Conservation (phyloP, 2,113 vertebrate genomes). For the Ochotona princeps region DNA sequence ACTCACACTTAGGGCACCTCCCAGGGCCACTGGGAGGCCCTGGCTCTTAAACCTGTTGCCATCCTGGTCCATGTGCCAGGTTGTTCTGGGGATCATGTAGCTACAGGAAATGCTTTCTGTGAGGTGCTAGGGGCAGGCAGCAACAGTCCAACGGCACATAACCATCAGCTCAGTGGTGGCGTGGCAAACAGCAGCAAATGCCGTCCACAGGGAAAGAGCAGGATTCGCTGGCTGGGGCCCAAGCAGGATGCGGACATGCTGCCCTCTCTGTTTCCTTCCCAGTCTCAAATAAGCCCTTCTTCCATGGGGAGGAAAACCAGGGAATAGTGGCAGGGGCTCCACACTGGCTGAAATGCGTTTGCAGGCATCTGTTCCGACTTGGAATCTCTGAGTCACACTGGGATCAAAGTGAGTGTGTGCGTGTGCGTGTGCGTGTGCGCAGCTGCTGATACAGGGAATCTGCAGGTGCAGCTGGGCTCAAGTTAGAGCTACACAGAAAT, state of each 20-base stretch:
- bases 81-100: conserved; percentile 7
- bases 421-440: too few species aligned
- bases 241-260: neutral
- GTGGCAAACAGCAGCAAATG: neutral
- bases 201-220: neutral
- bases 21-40: neutral
- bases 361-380: neutral
- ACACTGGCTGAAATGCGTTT: neutral
- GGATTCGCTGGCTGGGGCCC: neutral
- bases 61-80: neutral
- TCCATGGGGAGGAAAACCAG: neutral
- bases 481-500: conserved; percentile 49
- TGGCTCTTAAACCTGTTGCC: neutral
- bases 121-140: neutral
- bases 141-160: too few species aligned
- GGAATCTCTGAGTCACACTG: neutral
- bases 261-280: neutral
- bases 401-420: conserved; percentile 26
- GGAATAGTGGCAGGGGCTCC: neutral
- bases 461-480: conserved; percentile 42
- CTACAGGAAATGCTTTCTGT: neutral
- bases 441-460: conserved; percentile 49
- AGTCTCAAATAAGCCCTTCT: neutral
- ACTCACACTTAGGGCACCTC: neutral
- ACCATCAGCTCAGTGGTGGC: neutral